A percentile compares a stretch with the other conserved stretches of the same genome.
These are phyloP conservation scores for Pristiophorus japonicus DNA, from an alignment of 2,113 vertebrate genomes.

Conservation along the genomic window DNA sequence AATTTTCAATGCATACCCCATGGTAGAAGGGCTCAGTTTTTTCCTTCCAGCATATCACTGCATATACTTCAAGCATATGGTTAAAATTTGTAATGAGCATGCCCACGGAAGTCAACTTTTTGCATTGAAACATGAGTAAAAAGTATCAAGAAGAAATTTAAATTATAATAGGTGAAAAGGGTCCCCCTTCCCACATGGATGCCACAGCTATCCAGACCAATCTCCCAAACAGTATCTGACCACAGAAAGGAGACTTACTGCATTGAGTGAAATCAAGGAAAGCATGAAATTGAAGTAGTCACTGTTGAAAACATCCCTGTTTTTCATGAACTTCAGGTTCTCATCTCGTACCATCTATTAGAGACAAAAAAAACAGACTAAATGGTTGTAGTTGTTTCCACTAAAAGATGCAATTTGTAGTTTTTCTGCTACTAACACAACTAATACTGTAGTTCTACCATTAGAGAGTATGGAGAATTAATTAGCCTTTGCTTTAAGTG, in stretches of 20 bases:
- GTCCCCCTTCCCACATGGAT: neutral
- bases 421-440: neutral
- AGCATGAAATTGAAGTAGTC: slow-evolving; percentile 98
- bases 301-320: slow-evolving; percentile 92
- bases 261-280: slow-evolving; percentile 88
- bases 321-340: slow-evolving; percentile 98
- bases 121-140: neutral
- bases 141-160: neutral
- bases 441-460: neutral
- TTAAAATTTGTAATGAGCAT: neutral
- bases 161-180: neutral
- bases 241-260: slow-evolving; percentile 60
- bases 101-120: neutral
- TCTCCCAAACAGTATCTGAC: neutral
- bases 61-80: neutral
- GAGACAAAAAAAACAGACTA: slow-evolving; percentile 38
- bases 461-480: neutral
- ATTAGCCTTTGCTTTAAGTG: neutral
- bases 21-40: neutral
- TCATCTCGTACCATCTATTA: slow-evolving; percentile 92
- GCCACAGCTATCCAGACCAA: neutral
- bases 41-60: neutral
- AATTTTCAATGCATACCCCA: neutral
- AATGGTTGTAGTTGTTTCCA: neutral
- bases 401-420: neutral